Evolutionary conservation across 1,140 invertebrate genomes (phyloP), one percentile per base, ranked within the genome.

Genomic region (Elymnias hypermnestra): DNA sequence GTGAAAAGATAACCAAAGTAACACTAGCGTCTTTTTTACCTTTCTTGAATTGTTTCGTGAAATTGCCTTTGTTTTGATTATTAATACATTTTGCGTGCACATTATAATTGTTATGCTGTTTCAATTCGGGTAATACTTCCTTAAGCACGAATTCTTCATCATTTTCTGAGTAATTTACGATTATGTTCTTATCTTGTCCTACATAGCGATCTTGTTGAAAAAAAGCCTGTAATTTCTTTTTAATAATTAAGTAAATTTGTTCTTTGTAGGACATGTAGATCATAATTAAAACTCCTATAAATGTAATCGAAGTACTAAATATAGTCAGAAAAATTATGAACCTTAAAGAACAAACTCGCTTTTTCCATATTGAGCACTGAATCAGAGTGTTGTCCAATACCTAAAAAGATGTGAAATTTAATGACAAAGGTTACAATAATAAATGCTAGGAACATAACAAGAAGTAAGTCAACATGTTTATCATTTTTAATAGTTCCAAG

Each of bases 141-240:
- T 66, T 71, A 5, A 72, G 31, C 1, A 82, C 68, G 44, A 82
- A 84, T 38, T 78, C 77, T 54, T 82, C 71, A 31, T 84, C 79
- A 2, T 53, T 40, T 46, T 76, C 63, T 3, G 64, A 49, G 53
- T 70, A 82, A 46, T 63, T 63, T 0, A 78, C 53, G 1, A 65
- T 54, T 4, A 78, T 42, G 15, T 62, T 64, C 29, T 56, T 54
- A 14, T 23, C 33, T 42, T 53, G 45, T 21, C 61, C 38, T 15
- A 38, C 41, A 1, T 12, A 17, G 35, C 23, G 13, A 17, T 46
- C 29, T 25, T 47, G 33, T 5, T 53, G 53, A 13, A 43, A 23
- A 38, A 56, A 45, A 12, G 38, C 36, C 26, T 39, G 31, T 6
- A 71, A 42, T 44, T 53, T 63, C 19, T 58, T 60, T 38, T 77